A percentile compares a stretch with the other conserved stretches of the same genome.
Evolutionary conservation across 2,888 invertebrate genomes (phyloP).

Genomic region (Lumbricus terrestris): DNA sequence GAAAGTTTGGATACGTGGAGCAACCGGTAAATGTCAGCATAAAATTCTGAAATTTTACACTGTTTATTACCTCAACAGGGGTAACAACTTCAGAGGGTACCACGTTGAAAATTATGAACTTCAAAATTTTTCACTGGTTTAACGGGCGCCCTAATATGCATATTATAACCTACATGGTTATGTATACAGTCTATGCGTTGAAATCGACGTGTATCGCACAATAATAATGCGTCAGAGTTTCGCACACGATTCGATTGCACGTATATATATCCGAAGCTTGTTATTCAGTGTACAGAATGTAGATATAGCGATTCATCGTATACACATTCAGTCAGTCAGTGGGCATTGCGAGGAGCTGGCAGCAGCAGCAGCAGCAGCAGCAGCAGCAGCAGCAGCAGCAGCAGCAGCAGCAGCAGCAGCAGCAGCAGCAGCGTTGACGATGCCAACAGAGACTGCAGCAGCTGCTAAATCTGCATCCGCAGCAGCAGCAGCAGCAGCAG

Average conservation of each 20-base stretch:
- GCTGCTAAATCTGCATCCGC: background rate
- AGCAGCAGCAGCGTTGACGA: background rate
- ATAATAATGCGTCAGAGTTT: background rate
- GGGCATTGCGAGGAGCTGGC: background rate
- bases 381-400: background rate
- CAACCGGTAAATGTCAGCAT: no score
- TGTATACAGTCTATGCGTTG: background rate
- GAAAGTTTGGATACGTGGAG: no score
- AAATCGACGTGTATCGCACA: background rate
- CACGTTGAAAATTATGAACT: no score
- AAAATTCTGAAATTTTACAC: no score
- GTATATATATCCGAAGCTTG: background rate
- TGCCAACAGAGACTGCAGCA: background rate
- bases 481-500: background rate
- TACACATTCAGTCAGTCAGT: background rate
- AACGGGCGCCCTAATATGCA: no score
- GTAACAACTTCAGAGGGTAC: no score
- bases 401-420: background rate
- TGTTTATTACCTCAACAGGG: no score
- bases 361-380: background rate
- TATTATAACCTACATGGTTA: background rate
- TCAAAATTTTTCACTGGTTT: no score
- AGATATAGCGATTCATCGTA: background rate
- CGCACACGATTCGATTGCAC: background rate
- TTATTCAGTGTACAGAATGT: background rate